Evolutionary conservation across 2,797 vertebrate species (phyloP).

Genomic region (Argya squamiceps): DNA sequence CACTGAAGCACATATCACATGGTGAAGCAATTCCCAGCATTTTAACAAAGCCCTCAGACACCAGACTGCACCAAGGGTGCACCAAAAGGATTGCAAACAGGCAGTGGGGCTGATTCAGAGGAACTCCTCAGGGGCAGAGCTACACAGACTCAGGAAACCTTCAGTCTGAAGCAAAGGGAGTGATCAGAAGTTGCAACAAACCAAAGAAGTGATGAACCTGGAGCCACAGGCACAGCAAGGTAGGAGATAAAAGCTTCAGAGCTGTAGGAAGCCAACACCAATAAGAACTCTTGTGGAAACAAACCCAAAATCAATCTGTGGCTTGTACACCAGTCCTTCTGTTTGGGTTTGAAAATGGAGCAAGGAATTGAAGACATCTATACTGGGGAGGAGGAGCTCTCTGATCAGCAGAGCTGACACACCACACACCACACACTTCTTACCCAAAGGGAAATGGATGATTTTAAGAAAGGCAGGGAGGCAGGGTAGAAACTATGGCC

Average conservation of each 20-base stretch:
- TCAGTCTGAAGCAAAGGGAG: neutral
- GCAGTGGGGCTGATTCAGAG: neutral
- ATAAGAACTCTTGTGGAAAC: neutral
- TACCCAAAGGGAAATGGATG: neutral
- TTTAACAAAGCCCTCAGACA: neutral
- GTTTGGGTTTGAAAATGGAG: neutral
- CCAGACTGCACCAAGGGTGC: accelerated
- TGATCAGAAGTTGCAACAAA: neutral
- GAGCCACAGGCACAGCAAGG: neutral
- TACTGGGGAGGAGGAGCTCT: neutral
- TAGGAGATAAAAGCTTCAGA: neutral
- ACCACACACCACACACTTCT: neutral
- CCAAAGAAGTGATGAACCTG: neutral
- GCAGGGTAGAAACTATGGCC: neutral
- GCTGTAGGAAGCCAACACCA: neutral
- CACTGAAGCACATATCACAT: neutral
- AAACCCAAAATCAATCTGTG: neutral
- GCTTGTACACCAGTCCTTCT: neutral
- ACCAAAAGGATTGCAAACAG: neutral
- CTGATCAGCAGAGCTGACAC: neutral
- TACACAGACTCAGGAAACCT: neutral
- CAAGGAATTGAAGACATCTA: neutral
- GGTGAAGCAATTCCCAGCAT: neutral
- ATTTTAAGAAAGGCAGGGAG: neutral
- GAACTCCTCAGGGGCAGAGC: neutral